Evolutionary conservation across 2,888 invertebrate genomes (phyloP).

Genomic region (Eremobia ochroleuca): DNA sequence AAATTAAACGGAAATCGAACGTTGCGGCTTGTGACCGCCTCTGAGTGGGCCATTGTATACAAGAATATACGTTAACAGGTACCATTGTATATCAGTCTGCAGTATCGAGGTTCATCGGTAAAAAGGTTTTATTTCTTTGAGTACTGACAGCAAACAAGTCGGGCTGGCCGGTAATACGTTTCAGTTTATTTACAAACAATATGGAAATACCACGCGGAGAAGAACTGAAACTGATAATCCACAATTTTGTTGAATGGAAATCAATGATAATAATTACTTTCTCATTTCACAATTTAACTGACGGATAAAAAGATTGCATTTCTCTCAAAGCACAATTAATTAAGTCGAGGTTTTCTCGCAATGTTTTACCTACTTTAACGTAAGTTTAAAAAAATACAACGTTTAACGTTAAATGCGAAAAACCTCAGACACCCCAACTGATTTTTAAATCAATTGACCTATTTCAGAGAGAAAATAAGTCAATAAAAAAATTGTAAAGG

Average conservation of each 20-base stretch:
- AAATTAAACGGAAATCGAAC: slow-evolving; percentile 89
- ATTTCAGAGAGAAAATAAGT: no score
- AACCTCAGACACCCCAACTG: no score
- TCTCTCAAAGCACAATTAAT: not conserved
- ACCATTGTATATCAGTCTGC: slow-evolving; percentile 37
- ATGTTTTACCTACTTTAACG: not conserved
- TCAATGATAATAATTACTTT: not conserved
- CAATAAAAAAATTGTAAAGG: no score
- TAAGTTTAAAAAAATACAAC: not conserved
- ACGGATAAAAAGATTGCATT: not conserved
- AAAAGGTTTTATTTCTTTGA: slow-evolving; percentile 42
- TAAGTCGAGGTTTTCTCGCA: not conserved
- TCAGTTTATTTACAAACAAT: slow-evolving; percentile 18
- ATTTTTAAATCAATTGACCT: no score
- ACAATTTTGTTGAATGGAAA: not conserved
- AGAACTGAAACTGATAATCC: not conserved
- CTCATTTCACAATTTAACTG: not conserved
- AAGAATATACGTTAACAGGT: slow-evolving; percentile 40
- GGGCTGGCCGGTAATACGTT: slow-evolving; percentile 21
- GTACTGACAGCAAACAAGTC: slow-evolving; percentile 19
- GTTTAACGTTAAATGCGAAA: no score
- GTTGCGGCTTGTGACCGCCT: slow-evolving; percentile 80
- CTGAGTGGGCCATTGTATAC: slow-evolving; percentile 58
- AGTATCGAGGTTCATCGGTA: slow-evolving; percentile 35
- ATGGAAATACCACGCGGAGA: not conserved